Percentiles rank a stretch among this genome's conserved stretches.
Conservation (phyloP, 2,113 vertebrate species). For the Henicopernis longicauda region DNA sequence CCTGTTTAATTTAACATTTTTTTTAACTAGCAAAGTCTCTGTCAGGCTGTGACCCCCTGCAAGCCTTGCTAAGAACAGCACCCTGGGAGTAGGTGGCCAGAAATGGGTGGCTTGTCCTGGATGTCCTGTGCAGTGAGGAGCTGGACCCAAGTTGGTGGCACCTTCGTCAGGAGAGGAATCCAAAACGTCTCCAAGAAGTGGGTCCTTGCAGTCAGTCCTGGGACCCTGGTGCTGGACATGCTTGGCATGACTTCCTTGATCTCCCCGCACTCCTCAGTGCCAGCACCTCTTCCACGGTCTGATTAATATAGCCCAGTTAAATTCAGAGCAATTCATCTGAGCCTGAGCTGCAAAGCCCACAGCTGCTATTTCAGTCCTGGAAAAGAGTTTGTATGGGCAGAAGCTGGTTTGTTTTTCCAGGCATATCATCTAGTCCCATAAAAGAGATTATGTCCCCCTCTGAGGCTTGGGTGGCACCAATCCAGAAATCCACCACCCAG, state of each 20-base stretch:
- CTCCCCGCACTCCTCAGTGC: rapidly evolving
- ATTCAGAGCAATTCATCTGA: neutral
- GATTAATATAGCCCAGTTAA: neutral
- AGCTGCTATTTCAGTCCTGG: neutral
- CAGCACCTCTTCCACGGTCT: neutral
- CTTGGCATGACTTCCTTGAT: neutral
- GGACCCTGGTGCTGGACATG: neutral
- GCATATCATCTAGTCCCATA: neutral
- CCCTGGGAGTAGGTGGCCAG: neutral
- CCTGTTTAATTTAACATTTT: neutral
- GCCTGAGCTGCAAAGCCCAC: neutral
- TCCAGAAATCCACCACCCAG: neutral
- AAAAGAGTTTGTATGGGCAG: neutral
- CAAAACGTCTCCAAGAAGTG: rapidly evolving
- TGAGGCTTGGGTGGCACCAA: rapidly evolving
- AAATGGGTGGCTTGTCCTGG: neutral
- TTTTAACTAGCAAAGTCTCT: neutral
- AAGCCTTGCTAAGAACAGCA: neutral
- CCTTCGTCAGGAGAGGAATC: neutral
- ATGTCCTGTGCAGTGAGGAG: neutral
- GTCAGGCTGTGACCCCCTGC: neutral
- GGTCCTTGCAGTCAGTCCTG: neutral
- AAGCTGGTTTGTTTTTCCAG: neutral
- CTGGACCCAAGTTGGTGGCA: neutral
- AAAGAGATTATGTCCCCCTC: rapidly evolving